Evolutionary conservation across 2,113 vertebrate species (phyloP).

Genomic region (Rhodinocichla rosea): DNA sequence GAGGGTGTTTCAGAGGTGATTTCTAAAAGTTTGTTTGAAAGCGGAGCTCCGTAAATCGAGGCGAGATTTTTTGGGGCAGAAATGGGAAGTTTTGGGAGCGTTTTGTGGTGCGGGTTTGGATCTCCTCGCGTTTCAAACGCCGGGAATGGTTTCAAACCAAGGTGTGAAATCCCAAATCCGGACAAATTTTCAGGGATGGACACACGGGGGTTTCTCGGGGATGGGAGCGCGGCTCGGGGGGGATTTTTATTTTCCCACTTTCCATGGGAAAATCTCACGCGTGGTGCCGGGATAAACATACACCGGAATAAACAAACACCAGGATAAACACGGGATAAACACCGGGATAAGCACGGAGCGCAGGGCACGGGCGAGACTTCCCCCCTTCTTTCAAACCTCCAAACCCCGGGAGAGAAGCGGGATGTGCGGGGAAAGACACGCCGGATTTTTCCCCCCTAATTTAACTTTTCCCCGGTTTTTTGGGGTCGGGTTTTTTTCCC

Average conservation of each 20-base stretch:
- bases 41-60: accelerated
- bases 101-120: background rate
- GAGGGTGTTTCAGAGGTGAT: background rate
- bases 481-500: background rate
- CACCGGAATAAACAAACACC: background rate
- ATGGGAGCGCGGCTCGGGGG: accelerated
- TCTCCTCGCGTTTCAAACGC: accelerated
- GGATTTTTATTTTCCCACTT: background rate
- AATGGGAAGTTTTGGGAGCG: background rate
- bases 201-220: background rate
- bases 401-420: background rate
- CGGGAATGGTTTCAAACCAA: background rate
- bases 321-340: background rate
- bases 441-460: background rate
- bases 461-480: accelerated
- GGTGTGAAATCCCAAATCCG: background rate
- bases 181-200: background rate
- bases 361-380: background rate
- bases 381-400: background rate
- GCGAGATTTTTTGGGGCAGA: accelerated
- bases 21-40: background rate
- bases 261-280: background rate
- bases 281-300: background rate
- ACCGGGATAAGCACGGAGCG: background rate
- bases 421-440: accelerated